Evolutionary conservation across 1,140 invertebrate species (phyloP).

Genomic region (Callitettix versicolor): DNA sequence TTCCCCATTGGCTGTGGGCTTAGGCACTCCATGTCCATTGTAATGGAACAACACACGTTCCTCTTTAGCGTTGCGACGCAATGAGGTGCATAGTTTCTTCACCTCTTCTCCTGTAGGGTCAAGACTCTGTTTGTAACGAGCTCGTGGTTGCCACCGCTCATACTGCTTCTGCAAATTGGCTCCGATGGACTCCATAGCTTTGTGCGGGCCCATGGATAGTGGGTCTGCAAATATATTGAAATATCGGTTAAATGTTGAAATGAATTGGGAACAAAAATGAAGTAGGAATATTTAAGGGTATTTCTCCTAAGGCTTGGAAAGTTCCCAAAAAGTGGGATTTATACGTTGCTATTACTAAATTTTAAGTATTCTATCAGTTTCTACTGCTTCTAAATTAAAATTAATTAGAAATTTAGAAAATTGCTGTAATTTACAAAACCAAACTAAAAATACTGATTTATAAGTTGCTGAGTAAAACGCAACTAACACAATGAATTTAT

Average conservation of each 20-base stretch:
- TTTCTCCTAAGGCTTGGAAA: too few relatives aligned
- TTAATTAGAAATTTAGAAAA: too few relatives aligned
- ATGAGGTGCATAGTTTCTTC: constrained; percentile 88
- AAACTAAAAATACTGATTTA: too few relatives aligned
- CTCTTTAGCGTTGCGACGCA: constrained; percentile 96
- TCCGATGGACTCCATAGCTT: constrained; percentile 89
- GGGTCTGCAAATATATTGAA: constrained; percentile 51
- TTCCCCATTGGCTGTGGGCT: constrained; percentile 95
- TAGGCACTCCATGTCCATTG: constrained; percentile 98
- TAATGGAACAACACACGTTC: constrained; percentile 98
- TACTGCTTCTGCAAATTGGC: constrained; percentile 90
- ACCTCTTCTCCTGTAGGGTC: constrained; percentile 98
- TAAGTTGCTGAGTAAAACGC: too few relatives aligned
- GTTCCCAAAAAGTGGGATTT: too few relatives aligned
- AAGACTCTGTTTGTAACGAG: constrained; percentile 88
- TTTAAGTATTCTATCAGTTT: too few relatives aligned
- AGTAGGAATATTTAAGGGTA: not conserved
- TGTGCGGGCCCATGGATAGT: constrained; percentile 74
- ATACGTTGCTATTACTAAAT: too few relatives aligned
- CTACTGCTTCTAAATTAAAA: too few relatives aligned
- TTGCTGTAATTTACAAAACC: too few relatives aligned
- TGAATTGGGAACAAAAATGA: not conserved
- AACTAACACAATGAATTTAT: too few relatives aligned
- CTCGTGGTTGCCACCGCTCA: constrained; percentile 93
- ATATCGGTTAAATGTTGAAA: not conserved